Evolutionary conservation across 2,797 vertebrate species (phyloP).

Genomic region (Trachops cirrhosus): DNA sequence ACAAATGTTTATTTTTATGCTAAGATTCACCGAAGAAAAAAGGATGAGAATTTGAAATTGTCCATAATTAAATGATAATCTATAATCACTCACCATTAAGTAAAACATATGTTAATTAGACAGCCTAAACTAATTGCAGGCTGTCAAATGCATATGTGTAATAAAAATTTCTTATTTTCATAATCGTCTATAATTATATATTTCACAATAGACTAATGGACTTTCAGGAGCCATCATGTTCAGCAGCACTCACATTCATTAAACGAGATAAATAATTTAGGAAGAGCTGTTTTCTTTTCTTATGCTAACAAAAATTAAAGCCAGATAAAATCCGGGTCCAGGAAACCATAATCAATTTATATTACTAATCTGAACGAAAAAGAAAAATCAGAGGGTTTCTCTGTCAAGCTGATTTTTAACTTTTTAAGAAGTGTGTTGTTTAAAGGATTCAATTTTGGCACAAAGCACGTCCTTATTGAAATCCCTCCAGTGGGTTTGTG

Average conservation of each 20-base stretch:
- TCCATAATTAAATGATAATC: constrained; percentile 75
- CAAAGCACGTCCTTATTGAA: background rate
- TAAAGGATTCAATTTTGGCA: background rate
- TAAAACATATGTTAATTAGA: constrained; percentile 76
- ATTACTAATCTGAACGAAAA: constrained; percentile 16
- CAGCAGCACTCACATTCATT: background rate
- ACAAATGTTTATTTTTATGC: constrained; percentile 57
- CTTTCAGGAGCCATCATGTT: constrained; percentile 38
- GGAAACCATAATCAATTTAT: constrained; percentile 27
- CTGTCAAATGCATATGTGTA: constrained; percentile 67
- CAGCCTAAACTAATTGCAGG: constrained; percentile 71
- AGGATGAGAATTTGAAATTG: constrained; percentile 63
- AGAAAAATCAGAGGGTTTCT: background rate
- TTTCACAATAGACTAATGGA: constrained; percentile 71
- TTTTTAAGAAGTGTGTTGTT: background rate
- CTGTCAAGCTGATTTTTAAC: background rate
- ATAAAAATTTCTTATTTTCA: constrained; percentile 73
- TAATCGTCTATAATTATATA: constrained; percentile 72
- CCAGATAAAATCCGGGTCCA: constrained; percentile 52
- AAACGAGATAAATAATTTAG: constrained; percentile 55
- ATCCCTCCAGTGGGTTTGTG: background rate
- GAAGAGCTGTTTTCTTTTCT: constrained; percentile 51
- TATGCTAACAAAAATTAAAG: constrained; percentile 55
- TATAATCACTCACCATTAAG: constrained; percentile 73
- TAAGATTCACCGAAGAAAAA: constrained; percentile 55